Base-by-base conservation (phyloP, 2,113 vertebrate genomes). In the Coreoperca whiteheadi region DNA sequence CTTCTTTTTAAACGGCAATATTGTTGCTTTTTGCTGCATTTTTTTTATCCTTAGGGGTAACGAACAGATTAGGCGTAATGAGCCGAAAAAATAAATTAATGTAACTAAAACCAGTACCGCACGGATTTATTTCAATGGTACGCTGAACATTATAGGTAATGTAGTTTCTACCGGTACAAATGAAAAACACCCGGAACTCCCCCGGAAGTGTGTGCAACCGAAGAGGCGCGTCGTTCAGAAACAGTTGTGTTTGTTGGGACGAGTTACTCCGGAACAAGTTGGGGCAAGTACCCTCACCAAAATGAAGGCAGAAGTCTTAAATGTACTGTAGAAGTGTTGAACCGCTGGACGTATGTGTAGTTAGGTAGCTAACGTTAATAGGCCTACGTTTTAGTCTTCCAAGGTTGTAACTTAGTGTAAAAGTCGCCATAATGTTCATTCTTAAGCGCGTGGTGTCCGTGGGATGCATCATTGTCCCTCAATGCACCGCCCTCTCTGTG, bases 401-500 rank as follows among this genome's bases (percentile, higher is more conserved):
- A 16, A 5, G n/a, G 1, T 11, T 51, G 39, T 68, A 43, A 43
- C 37, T 43, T 10, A 48, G 34, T 43, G 41, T 46, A 1, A 75
- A 82, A 77, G 4, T 65, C 8, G 32, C 54, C 28, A 90, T 57
- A 87, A 98, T 92, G 93, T 81, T 83, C 1, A 28, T 50, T 51
- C 4, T 91, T 7, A 88, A 88, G n/a, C 75, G 79, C 1, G 69
- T 82, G 66, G 84, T 74, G 41, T 84, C 89, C 32, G 54, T 70
- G 71, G 63, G 86, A 2, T 37, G 83, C 56, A 50, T 69, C 4
- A 30, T 84, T 32, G 66, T 74, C 56, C 87, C 71, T 66, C 86
- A 82, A 21, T 70, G 81, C 71, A 70, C 91, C 46, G 82, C 83
- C 57, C 59, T 86, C 64, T 51, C 78, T 0, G 54, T 59, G 41